Base-by-base conservation (phyloP, 2,888 invertebrate genomes). In the Dexiosoma caninum region DNA sequence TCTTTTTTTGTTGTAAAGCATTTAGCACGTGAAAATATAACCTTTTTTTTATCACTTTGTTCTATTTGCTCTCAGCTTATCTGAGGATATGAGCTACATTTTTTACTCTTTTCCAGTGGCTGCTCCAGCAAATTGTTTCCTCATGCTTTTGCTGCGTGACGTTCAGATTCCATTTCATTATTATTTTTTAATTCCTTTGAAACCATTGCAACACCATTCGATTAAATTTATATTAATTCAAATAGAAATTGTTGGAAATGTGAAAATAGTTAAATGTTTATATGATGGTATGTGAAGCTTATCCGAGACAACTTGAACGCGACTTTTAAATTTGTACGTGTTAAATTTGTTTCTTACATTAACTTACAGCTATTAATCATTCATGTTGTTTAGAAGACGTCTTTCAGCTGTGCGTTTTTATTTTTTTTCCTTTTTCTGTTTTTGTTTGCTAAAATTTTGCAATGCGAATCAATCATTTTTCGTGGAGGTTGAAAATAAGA, bases 1-100 rank as follows among this genome's bases (percentile, higher is more conserved):
- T 72, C 57, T 69, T 44, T 53, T 27, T 53, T 57, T 67, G 60
- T 69, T 77, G 30, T 49, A 19, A 12, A 64, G 57, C 42, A n/a
- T 49, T 81, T 57, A 81, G 46, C 81, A 81, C 81, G 81, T 81
- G 77, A 77, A 81, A 74, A 72, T 60, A 60, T 5, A 27, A 19
- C 2, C 37, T 37, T n/a, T 46, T 66, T 55, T 12, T 2, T 40
- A 27, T 35, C 35, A 37, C 16, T 4, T n/a, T 62, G 44, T 16
- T 55, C 62, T 27, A 55, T 5, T 35, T 32, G 32, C 16, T 70
- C 35, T 35, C 57, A 35, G 16, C 8, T 67, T 42, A 55, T 21
- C 42, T 44, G 44, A 9, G 19, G 19, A 12, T 2, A 6, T 27
- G 27, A 30, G 16, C 23, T 35, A 57, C 14, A 21, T 37, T 57